phyloP scores from a whole-genome alignment of 2,797 vertebrate genomes.

The Myotis daubentonii region DNA sequence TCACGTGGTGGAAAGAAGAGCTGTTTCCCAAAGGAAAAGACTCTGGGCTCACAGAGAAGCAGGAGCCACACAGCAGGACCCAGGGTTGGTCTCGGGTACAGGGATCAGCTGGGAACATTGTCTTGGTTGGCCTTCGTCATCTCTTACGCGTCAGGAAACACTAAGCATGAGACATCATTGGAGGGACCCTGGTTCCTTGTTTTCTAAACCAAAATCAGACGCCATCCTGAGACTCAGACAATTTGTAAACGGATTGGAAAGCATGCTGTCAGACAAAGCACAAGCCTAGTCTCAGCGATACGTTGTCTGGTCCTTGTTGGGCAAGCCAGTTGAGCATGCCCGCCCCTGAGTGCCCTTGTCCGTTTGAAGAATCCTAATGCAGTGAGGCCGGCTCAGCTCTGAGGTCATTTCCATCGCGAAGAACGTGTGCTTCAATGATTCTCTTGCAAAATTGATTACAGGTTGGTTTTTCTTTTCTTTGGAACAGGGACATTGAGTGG shows the following conservation, averaged over 20 bases:
- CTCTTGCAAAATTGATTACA: not conserved
- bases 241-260: not conserved
- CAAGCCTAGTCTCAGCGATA: not conserved
- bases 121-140: not conserved
- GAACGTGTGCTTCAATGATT: not conserved
- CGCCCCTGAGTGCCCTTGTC: not conserved
- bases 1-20: not conserved
- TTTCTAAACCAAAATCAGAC: conserved; percentile 7
- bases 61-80: not conserved
- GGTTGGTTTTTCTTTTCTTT: not conserved
- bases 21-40: not conserved
- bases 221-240: not conserved
- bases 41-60: not conserved
- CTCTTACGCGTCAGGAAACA: not conserved
- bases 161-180: not conserved
- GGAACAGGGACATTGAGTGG: not conserved
- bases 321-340: not conserved
- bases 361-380: not conserved
- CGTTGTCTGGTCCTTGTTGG: not conserved
- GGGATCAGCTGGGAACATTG: not conserved
- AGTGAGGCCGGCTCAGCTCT: not conserved
- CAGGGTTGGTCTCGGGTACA: not conserved
- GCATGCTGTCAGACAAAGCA: conserved; percentile 7
- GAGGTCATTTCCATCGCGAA: not conserved
- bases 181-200: conserved; percentile 15